Conservation (phyloP, 2,797 vertebrate species). For the Pseudocheirus occidentalis region DNA sequence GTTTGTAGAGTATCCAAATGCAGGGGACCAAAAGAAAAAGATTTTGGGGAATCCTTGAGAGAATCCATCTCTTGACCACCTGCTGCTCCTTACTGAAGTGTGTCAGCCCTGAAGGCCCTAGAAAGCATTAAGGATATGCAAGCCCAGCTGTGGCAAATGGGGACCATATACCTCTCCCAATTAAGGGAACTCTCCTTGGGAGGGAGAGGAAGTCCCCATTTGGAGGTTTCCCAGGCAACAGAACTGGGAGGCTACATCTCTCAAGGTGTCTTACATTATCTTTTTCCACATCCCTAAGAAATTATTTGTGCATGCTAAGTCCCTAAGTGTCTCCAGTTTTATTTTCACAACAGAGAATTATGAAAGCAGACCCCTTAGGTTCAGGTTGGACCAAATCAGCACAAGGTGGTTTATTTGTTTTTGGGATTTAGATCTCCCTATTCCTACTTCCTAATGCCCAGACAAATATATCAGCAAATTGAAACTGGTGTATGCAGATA, state of each 20-base stretch:
- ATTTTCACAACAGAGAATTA: neutral
- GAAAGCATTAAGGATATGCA: conserved; percentile 31
- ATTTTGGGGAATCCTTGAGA: conserved; percentile 63
- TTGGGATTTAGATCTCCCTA: neutral
- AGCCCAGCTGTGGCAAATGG: neutral
- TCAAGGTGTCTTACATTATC: neutral
- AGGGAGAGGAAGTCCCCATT: conserved; percentile 21
- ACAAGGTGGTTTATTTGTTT: conserved; percentile 38
- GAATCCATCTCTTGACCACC: conserved; percentile 67
- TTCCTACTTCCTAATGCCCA: conserved; percentile 17
- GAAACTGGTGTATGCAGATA: neutral
- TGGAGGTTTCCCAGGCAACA: conserved; percentile 6
- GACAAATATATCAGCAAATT: conserved; percentile 28
- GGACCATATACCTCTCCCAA: neutral
- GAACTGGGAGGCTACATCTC: neutral
- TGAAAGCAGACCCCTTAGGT: conserved; percentile 20
- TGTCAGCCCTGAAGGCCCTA: conserved; percentile 20
- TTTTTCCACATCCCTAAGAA: neutral
- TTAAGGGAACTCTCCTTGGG: neutral
- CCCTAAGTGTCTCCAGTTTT: neutral
- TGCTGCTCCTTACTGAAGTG: conserved; percentile 66
- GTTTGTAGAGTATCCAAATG: conserved; percentile 58
- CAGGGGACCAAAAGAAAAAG: conserved; percentile 44
- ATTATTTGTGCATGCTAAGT: conserved; percentile 8
- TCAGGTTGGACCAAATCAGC: conserved; percentile 5